These are phyloP conservation scores for Neosilurus hyrtlii DNA, from an alignment of 2,797 vertebrate genomes.

Conservation along the genomic window DNA sequence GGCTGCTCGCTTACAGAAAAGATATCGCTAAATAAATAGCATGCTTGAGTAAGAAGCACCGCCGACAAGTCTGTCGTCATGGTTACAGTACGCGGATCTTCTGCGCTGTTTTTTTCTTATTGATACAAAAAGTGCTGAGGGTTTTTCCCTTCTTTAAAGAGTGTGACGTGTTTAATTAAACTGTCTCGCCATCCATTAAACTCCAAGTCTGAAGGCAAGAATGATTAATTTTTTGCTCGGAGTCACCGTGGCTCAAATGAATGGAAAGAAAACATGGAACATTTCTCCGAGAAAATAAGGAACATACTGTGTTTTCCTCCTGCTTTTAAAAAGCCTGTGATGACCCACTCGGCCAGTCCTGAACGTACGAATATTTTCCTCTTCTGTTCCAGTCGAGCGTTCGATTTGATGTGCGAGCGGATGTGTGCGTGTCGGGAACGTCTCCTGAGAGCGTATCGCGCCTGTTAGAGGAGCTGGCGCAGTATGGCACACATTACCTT, in stretches of 20 bases:
- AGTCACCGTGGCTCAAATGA: neutral
- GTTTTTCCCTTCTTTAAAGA: neutral
- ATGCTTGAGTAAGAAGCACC: neutral
- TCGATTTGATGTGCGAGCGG: constrained; percentile 83
- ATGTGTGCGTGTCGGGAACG: constrained; percentile 87
- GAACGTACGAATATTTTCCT: neutral
- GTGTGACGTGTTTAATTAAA: constrained; percentile 9
- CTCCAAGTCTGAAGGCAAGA: neutral
- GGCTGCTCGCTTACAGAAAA: neutral
- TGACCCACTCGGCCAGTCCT: neutral
- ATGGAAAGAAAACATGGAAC: neutral
- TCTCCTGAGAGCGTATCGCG: constrained; percentile 88
- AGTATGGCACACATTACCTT: constrained; percentile 88
- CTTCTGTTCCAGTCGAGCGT: constrained; percentile 67
- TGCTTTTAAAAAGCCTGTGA: neutral
- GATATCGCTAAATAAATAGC: neutral
- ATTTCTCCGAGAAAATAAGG: neutral
- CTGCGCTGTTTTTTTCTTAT: neutral
- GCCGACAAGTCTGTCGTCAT: neutral
- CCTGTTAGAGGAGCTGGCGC: constrained; percentile 84
- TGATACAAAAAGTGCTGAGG: neutral
- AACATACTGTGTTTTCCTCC: neutral
- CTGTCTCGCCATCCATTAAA: constrained; percentile 16
- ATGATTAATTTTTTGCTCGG: neutral
- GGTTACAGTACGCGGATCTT: neutral